Evolutionary conservation across 2,113 vertebrate genomes (phyloP).

Genomic region (Plecotus auritus): DNA sequence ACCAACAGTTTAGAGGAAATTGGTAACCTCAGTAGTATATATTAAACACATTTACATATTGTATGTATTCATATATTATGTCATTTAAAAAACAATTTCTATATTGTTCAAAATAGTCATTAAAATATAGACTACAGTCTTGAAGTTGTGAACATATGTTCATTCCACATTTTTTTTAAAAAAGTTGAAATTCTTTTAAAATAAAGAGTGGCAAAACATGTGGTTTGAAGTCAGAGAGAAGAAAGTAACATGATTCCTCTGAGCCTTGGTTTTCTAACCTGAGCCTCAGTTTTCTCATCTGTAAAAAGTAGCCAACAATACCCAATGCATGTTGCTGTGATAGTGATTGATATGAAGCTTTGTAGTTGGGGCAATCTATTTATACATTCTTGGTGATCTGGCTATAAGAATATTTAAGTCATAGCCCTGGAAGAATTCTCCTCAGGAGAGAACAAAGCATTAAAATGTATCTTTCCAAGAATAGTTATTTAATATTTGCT

Average conservation of each 20-base stretch:
- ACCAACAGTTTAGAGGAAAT: neutral
- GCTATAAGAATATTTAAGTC: neutral
- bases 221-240: neutral
- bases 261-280: neutral
- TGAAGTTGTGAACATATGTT: neutral
- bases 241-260: neutral
- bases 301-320: neutral
- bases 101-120: neutral
- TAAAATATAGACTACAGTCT: neutral
- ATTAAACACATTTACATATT: neutral
- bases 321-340: neutral
- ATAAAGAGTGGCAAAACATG: neutral
- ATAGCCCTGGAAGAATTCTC: neutral
- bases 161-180: neutral
- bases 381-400: neutral
- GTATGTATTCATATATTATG: neutral
- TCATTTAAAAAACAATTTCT: neutral
- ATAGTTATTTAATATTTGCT: neutral
- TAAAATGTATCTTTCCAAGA: neutral
- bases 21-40: neutral
- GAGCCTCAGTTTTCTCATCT: neutral
- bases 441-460: neutral
- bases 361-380: neutral
- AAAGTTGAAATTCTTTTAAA: neutral
- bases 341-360: neutral